These are phyloP conservation scores for Rhyacophila evoluta DNA, from an alignment of 2,888 invertebrate species.

Conservation along the genomic window DNA sequence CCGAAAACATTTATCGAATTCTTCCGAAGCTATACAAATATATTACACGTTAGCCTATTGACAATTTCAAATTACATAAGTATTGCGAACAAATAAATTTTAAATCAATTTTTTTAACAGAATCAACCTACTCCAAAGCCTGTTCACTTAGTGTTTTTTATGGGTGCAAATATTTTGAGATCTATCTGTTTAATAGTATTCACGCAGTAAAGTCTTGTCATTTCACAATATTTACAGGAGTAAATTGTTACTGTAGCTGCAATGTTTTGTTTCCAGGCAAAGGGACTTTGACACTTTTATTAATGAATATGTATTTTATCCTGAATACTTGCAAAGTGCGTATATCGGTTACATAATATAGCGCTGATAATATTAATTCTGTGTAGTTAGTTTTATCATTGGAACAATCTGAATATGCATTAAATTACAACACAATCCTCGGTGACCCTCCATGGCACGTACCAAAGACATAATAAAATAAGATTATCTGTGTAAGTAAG, in stretches of 20 bases:
- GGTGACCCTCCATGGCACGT: conserved; percentile 45
- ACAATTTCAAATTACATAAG: neutral
- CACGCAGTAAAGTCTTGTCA: neutral
- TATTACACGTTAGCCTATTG: no score
- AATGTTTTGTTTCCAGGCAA: neutral
- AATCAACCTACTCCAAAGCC: neutral
- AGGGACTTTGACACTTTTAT: neutral
- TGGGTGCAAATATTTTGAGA: no score
- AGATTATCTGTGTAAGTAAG: neutral
- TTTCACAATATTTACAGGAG: neutral
- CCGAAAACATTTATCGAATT: neutral
- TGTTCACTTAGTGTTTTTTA: no score
- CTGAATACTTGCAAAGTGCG: neutral
- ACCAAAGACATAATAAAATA: conserved; percentile 48
- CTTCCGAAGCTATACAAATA: neutral
- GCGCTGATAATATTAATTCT: neutral
- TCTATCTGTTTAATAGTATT: no score
- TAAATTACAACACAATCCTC: neutral
- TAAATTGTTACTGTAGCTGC: neutral
- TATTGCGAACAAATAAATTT: conserved; percentile 12
- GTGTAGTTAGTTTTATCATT: neutral
- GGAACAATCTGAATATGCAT: neutral
- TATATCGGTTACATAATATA: neutral
- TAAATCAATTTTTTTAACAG: neutral
- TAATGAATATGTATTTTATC: neutral